Conservation (phyloP, 2,113 vertebrate genomes). For the Thalassarche chlororhynchos region DNA sequence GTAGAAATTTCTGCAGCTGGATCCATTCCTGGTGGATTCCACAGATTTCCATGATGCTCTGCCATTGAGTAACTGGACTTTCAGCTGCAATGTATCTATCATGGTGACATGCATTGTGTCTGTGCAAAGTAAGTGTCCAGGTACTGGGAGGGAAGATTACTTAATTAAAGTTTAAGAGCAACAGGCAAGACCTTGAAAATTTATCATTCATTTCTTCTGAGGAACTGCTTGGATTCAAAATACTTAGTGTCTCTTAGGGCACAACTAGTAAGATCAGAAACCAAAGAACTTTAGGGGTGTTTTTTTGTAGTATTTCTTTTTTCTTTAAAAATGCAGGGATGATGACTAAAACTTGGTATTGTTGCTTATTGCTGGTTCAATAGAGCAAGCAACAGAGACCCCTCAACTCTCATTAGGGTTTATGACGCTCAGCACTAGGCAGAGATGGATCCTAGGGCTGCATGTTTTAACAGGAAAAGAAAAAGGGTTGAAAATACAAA, state of each 20-base stretch:
- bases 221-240: background rate
- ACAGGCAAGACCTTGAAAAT: background rate
- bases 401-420: background rate
- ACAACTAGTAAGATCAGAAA: background rate
- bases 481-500: background rate
- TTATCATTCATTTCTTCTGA: background rate
- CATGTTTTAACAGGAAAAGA: background rate
- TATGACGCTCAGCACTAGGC: background rate
- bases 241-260: background rate
- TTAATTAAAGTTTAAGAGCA: background rate
- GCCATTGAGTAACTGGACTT: background rate
- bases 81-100: background rate
- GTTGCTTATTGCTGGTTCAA: background rate
- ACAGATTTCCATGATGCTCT: background rate
- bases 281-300: background rate
- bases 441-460: background rate
- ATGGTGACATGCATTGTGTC: accelerated
- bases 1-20: background rate
- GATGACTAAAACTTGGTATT: background rate
- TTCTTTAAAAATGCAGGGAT: background rate
- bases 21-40: background rate
- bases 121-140: background rate
- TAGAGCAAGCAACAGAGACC: background rate
- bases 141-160: background rate
- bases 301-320: background rate